Evolutionary conservation across 2,113 vertebrate genomes (phyloP), one percentile per base, ranked within the genome.

Genomic region (Centrocercus urophasianus): DNA sequence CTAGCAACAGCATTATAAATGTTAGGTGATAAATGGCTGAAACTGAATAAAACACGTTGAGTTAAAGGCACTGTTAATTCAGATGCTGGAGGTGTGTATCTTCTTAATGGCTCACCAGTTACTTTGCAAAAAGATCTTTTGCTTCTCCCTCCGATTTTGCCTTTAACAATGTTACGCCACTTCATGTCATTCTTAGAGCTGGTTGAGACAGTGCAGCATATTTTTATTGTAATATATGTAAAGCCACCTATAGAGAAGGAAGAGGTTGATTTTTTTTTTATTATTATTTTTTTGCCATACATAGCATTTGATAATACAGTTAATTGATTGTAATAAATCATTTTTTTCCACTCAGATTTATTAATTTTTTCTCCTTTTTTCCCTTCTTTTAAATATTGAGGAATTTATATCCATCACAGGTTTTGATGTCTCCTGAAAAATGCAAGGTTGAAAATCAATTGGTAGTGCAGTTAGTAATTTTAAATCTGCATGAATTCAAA

Each of bases 341-440:
- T 97, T 94, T 81, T 75, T 90, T 85, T 57, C 54, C 91, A 91
- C 83, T 95, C 42, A 9, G 65, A 63, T 92, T 97, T 97, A 94
- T 63, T 87, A n/a, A 95, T 92, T 86, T 83, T 93, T 93, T 82
- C 77, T 96, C 73, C 86, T 93, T 83, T 65, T 88, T 82, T 69
- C 40, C 14, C 5, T 81, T 76, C 48, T 92, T 96, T 92, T 82
- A 86, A 96, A 93, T 90, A 91, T 75, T 85, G 89, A 93, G 88
- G 24, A 74, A 78, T 65, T 92, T 90, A 92, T 95, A 92, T 57
- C 75, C 90, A 77, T 82, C 92, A 92, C 70, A 22, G 42, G 72
- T 97, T 97, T 97, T 96, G 97, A 94, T 93, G 88, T 86, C 72
- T 90, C 81, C 97, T 93, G 80, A 97, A 97, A 97, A 65, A 69